A percentile compares a stretch with the other conserved stretches of the same genome.
Conservation (phyloP, 2,113 vertebrate species). For the Ceuthmochares aereus region DNA sequence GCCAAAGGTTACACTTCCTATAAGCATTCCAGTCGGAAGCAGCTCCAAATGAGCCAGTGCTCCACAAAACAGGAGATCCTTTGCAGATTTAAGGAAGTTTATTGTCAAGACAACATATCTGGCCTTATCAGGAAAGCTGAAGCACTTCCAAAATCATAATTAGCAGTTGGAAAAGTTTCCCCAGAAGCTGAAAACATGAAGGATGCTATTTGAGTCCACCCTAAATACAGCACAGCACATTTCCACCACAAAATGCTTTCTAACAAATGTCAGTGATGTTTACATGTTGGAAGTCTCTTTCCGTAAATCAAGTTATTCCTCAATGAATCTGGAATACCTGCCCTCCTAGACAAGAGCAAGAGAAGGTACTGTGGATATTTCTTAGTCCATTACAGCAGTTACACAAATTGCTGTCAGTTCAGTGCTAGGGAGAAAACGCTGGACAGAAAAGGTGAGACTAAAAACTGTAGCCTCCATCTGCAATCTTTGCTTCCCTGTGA, state of each 20-base stretch:
- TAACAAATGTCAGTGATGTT: background rate
- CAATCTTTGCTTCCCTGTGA: background rate
- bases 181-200: background rate
- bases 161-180: background rate
- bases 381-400: background rate
- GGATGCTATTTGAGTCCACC: background rate
- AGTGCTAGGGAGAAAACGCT: background rate
- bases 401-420: background rate
- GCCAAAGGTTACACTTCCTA: constrained; percentile 62
- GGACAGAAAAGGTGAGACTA: background rate
- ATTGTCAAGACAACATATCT: background rate
- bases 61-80: background rate
- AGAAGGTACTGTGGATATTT: background rate
- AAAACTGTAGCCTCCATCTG: background rate
- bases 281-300: background rate
- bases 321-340: background rate
- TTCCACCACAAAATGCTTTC: background rate
- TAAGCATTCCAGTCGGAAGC: background rate
- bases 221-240: background rate
- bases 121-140: constrained; percentile 18
- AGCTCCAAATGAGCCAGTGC: background rate
- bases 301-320: background rate
- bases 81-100: background rate
- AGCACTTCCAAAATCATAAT: background rate
- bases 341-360: background rate